These are phyloP conservation scores for Circaetus cinerascens DNA, from an alignment of 2,113 vertebrate genomes.

Conservation along the genomic window DNA sequence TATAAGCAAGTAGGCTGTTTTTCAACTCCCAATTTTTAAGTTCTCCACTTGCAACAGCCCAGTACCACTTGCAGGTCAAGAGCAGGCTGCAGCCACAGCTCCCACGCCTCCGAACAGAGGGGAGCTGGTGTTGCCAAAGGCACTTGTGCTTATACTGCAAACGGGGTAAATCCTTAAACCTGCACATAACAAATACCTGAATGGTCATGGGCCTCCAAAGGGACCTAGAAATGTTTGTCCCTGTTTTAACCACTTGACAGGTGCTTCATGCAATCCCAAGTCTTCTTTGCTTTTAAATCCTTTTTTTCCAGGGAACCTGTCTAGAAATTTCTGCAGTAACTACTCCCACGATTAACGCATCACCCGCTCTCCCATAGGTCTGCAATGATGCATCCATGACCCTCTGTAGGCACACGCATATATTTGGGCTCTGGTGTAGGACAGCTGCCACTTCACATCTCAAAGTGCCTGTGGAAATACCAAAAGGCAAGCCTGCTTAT, in stretches of 20 bases:
- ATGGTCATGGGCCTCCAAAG: background rate
- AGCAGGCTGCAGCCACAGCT: background rate
- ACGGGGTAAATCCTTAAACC: background rate
- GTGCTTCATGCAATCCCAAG: background rate
- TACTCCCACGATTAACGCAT: background rate
- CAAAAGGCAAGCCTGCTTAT: background rate
- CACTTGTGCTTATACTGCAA: background rate
- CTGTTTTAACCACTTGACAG: background rate
- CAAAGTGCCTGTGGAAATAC: background rate
- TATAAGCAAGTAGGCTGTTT: background rate
- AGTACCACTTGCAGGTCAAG: background rate
- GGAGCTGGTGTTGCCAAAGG: background rate
- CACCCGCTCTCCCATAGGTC: background rate
- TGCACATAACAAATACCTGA: background rate
- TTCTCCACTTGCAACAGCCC: background rate
- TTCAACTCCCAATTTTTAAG: background rate
- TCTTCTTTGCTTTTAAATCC: background rate
- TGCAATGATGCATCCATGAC: background rate
- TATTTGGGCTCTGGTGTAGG: background rate
- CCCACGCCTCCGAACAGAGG: rapidly evolving
- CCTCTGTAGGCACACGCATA: background rate
- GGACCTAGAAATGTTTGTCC: background rate
- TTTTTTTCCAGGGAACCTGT: background rate
- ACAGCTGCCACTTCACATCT: background rate
- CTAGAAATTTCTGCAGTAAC: background rate